These are phyloP conservation scores for Amphilophus citrinellus DNA, from an alignment of 2,113 vertebrate species.

Conservation along the genomic window DNA sequence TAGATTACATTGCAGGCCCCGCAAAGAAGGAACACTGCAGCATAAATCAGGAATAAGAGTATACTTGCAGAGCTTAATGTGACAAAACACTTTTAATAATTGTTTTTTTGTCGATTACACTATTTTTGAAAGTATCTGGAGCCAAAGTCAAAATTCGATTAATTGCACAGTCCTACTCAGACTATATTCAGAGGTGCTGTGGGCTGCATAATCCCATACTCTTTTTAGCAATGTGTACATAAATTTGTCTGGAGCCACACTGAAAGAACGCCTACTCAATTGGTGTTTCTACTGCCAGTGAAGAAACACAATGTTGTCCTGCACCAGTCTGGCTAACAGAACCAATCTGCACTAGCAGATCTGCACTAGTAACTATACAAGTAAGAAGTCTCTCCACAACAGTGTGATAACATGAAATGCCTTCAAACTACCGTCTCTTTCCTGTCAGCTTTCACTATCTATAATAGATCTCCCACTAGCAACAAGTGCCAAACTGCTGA, in stretches of 20 bases:
- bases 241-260: neutral
- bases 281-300: neutral
- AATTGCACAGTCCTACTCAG: neutral
- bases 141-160: no score
- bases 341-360: neutral
- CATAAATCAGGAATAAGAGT: no score
- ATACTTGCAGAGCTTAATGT: no score
- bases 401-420: neutral
- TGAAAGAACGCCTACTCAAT: slow-evolving; percentile 3
- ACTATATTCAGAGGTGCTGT: neutral
- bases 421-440: neutral
- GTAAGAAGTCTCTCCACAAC: neutral
- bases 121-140: no score
- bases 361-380: neutral
- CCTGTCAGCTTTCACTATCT: neutral
- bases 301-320: neutral
- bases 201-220: neutral
- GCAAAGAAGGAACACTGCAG: no score
- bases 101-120: no score
- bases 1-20: no score
- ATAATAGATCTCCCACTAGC: neutral
- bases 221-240: slow-evolving; percentile 5
- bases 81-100: no score
- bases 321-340: neutral
- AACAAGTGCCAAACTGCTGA: neutral